Evolutionary conservation across 2,797 vertebrate species (phyloP), one percentile per base, ranked within the genome.

Genomic region (Hoplostethus atlanticus): DNA sequence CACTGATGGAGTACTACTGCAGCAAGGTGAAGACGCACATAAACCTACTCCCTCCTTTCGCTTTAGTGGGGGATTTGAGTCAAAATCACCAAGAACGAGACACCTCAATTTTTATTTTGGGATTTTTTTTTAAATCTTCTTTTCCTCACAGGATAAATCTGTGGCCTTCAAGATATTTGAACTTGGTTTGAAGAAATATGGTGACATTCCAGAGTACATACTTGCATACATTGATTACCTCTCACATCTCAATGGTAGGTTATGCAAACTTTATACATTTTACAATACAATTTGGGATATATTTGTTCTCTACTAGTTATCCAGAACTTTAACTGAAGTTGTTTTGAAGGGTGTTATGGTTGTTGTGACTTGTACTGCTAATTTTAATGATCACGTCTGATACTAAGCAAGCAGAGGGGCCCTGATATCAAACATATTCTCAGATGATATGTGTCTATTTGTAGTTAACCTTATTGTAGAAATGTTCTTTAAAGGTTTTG

Each of bases 111-210:
- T 3, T 40, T 3, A n/a, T 8, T 17, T 5, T 12, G n/a, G n/a
- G n/a, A n/a, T 31, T 48, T 30, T 62, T 31, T 63, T 34, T 10
- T 42, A 15, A 52, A 47, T 44, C n/a, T n/a, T n/a, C n/a, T n/a
- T n/a, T n/a, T 61, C 12, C 30, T 48, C 81, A 75, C 93, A 99
- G 98, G 98, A 99, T 92, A 99, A 99, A 89, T 99, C 98, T 3
- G 98, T 99, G 94, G 98, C 98, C 94, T 99, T 99, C 90, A 99
- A 99, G 94, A 99, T 99, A 91, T 99, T 99, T 94, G 98, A 99
- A 86, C 95, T 99, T 36, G 98, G 98, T 64, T 92, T 99, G 85
- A 99, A 99, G 94, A 99, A 99, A 90, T 99, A 99, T 1, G 98
- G 98, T 12, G 98, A 99, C 91, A 97, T 99, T 94, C 98, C 98